Conservation (phyloP, 2,113 vertebrate genomes). For the Panurus biarmicus region DNA sequence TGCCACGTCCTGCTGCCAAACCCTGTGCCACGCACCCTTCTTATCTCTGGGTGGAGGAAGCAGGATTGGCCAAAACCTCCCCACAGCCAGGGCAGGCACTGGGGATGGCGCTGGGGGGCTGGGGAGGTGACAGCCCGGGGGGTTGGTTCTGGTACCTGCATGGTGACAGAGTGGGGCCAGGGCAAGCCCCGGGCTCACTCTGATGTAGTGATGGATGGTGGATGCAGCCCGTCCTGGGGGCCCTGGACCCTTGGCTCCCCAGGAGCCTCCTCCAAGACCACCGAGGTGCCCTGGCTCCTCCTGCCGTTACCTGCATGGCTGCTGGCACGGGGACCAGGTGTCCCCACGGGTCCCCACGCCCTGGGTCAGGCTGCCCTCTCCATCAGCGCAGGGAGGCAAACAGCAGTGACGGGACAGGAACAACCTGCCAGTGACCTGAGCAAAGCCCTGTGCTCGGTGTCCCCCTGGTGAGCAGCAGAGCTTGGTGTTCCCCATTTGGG, state of each 20-base stretch:
- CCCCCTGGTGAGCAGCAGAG: constrained; percentile 48
- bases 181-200: not conserved
- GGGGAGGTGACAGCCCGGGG: not conserved
- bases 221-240: not conserved
- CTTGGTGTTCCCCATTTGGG: constrained; percentile 56
- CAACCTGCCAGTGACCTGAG: not conserved
- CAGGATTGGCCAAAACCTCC: not conserved
- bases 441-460: not conserved
- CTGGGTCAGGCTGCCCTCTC: constrained; percentile 50
- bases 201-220: too few species aligned
- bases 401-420: not conserved
- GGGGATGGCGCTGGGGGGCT: accelerated
- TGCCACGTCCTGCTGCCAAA: constrained; percentile 1
- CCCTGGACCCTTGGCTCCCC: not conserved
- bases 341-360: not conserved
- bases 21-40: not conserved
- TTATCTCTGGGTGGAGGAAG: not conserved
- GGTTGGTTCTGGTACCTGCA: too few species aligned
- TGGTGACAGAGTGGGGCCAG: not conserved
- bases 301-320: constrained; percentile 4
- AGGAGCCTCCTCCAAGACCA: not conserved
- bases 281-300: not conserved
- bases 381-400: not conserved
- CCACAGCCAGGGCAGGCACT: not conserved
- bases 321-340: not conserved